phyloP scores from a whole-genome alignment of 64 coral and sea anemone species.

The Stichodactyla helianthus region DNA sequence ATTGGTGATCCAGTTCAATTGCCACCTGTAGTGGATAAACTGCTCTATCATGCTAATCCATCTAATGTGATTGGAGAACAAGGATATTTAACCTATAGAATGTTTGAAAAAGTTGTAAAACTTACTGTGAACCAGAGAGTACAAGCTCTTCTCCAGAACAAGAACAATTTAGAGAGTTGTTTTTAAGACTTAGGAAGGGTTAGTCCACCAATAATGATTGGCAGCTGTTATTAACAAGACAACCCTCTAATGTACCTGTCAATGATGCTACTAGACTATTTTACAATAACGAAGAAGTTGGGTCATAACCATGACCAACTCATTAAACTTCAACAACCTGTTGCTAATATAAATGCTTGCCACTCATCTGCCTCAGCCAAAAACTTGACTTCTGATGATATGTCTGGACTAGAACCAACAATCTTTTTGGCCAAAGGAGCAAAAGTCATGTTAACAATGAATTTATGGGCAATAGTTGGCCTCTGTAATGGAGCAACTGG shows the following conservation, averaged over 20 bases:
- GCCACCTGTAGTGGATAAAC: background rate
- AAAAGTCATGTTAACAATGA: no score
- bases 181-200: background rate
- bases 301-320: conserved; percentile 37
- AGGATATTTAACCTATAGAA: background rate
- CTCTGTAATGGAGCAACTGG: conserved; percentile 54
- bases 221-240: no score
- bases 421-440: conserved; percentile 31
- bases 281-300: conserved; percentile 47
- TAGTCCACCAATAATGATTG: background rate
- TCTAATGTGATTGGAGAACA: conserved; percentile 17
- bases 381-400: conserved; percentile 41
- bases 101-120: no score
- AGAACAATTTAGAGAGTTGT: conserved; percentile 17
- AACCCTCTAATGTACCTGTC: no score
- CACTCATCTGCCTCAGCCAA: conserved; percentile 48
- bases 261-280: conserved; percentile 36
- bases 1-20: no score
- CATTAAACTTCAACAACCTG: conserved; percentile 35
- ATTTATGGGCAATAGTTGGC: conserved; percentile 28
- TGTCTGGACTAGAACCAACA: conserved; percentile 45
- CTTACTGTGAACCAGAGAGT: background rate
- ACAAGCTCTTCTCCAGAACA: background rate
- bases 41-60: conserved; percentile 10
- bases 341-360: conserved; percentile 47